phyloP scores from a whole-genome alignment of 1,140 invertebrate genomes.

The Drosophila sulfurigaster region DNA sequence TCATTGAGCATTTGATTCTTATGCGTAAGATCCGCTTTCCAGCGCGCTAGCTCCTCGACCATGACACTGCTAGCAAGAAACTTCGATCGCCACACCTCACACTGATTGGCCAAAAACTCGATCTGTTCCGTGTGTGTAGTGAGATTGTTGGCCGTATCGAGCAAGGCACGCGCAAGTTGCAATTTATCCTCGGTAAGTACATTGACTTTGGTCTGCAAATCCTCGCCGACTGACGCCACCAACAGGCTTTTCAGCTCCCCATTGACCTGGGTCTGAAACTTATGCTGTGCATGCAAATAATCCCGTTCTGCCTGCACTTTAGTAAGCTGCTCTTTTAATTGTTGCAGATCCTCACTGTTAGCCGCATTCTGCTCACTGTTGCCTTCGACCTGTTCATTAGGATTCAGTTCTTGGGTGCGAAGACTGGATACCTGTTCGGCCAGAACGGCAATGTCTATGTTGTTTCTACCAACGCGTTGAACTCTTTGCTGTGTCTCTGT shows the following conservation, averaged over 20 bases:
- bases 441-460: constrained; percentile 89
- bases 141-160: constrained; percentile 93
- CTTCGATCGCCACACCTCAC: constrained; percentile 98
- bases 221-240: constrained; percentile 97
- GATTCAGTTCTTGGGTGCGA: constrained; percentile 86
- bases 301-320: constrained; percentile 87
- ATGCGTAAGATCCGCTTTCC: constrained; percentile 92
- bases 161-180: constrained; percentile 92
- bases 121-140: constrained; percentile 96
- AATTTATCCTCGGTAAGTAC: constrained; percentile 95
- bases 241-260: constrained; percentile 96
- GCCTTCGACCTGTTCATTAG: constrained; percentile 32
- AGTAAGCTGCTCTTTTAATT: constrained; percentile 64
- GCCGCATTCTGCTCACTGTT: constrained; percentile 81
- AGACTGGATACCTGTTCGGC: constrained; percentile 89
- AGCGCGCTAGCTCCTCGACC: constrained; percentile 94
- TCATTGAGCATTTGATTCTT: constrained; percentile 91
- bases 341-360: constrained; percentile 47
- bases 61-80: constrained; percentile 97
- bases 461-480: constrained; percentile 86
- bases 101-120: constrained; percentile 95
- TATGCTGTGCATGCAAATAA: constrained; percentile 89
- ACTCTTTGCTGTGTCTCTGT: constrained; percentile 80
- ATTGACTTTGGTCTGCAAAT: constrained; percentile 94
- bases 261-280: constrained; percentile 93